Base-by-base conservation (phyloP, 92 coral and sea anemone genomes). In the Meandrina meandrites region DNA sequence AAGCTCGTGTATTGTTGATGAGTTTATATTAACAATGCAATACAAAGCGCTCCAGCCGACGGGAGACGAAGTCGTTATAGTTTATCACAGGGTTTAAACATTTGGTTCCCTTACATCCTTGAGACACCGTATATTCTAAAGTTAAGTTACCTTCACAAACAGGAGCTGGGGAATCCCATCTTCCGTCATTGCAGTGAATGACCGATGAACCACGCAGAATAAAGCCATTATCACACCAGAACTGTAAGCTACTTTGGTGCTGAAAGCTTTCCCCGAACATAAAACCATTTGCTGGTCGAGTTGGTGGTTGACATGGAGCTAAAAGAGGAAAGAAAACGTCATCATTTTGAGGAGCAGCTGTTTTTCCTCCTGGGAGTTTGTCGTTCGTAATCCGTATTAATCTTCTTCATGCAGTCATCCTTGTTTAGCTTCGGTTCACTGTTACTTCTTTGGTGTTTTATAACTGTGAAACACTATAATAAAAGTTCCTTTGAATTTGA, bases 121-220 rank as follows among this genome's bases (percentile, higher is more conserved):
- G 22, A 21, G 68, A 24, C 27, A 3, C 7, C 22, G 27, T 22
- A 24, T 60, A 58, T 58, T 58, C 6, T 3, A 58, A 28, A 72
- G 77, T 72, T 0, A 72, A 28, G 21, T 80, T 31, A 80, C 84
- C 84, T 60, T 58, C 35, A 58, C 84, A 80, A 80, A n/a, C 21
- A 21, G 84, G 84, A 14, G n/a, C 9, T 40, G 72, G 84, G 1
- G 74, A 18, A 22, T 58, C 35, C 84, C 84, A 80, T 27, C 35
- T 35, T 67, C 84, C 84, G 32, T 67, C 84, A 31, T 14, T 36
- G 40, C 84, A 80, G 6, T 58, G 21, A 36, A 50, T 67, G 31
- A 19, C 11, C 3, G 17, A 22, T 28, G 84, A 66, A 6, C 84
- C 84, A 58, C 9, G 72, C 11, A 80, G 18, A 27, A n/a, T 58